Percentiles rank a stretch among this genome's conserved stretches.
Evolutionary conservation across 2,888 invertebrate species (phyloP).

Genomic region (Drosophila borealis): DNA sequence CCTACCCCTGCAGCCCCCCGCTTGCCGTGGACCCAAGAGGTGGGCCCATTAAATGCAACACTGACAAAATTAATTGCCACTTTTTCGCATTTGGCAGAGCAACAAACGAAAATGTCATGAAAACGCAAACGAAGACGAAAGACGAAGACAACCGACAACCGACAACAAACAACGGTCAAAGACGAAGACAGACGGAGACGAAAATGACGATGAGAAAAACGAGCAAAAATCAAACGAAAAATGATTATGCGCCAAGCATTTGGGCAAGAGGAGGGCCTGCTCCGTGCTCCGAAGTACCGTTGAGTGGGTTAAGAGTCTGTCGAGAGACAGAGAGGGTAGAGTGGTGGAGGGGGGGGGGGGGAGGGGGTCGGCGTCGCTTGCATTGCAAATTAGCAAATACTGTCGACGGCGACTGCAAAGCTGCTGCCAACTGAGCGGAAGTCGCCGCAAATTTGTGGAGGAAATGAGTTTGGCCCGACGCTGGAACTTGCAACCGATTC

Average conservation of each 20-base stretch:
- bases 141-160: not conserved
- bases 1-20: not conserved
- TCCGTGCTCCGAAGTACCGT: not conserved
- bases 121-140: conserved; percentile 26
- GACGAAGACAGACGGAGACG: conserved; percentile 4
- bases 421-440: conserved; percentile 61
- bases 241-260: conserved; percentile 52
- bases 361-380: conserved; percentile 43
- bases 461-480: conserved; percentile 65
- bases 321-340: not conserved
- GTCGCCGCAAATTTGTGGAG: conserved; percentile 72
- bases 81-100: conserved; percentile 81
- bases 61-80: conserved; percentile 83
- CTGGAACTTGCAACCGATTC: conserved; percentile 29
- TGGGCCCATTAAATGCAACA: conserved; percentile 77
- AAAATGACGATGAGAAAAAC: conserved; percentile 29
- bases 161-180: too few species aligned
- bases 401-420: conserved; percentile 24
- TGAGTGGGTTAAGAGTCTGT: conserved; percentile 5
- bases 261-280: not conserved
- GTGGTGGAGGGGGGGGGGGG: not conserved
- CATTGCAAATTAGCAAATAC: conserved; percentile 75
- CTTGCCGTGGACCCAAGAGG: conserved; percentile 9
- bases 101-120: conserved; percentile 83
- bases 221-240: conserved; percentile 39